A percentile compares a stretch with the other conserved stretches of the same genome.
Conservation (phyloP, 2,797 vertebrate species). For the Triplophysa bombifrons region DNA sequence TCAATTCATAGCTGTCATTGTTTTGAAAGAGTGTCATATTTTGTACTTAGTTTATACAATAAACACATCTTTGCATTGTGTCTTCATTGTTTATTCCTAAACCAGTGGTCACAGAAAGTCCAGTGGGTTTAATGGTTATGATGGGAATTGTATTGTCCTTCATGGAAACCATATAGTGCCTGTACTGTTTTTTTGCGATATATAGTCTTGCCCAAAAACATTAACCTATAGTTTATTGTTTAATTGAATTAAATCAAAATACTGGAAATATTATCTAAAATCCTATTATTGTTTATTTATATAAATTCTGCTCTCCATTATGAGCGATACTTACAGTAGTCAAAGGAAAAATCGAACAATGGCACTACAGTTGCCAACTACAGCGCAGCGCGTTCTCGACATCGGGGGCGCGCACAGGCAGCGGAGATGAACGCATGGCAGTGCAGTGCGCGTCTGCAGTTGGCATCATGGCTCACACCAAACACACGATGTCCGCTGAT, state of each 20-base stretch:
- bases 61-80: not conserved
- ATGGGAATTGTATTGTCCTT: not conserved
- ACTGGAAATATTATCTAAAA: too few relatives aligned
- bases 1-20: not conserved
- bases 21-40: not conserved
- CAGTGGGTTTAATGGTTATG: not conserved
- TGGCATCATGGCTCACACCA: constrained; percentile 68
- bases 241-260: too few relatives aligned
- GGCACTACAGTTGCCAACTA: not conserved
- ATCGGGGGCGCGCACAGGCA: constrained; percentile 21
- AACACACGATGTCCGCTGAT: constrained; percentile 56
- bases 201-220: too few relatives aligned
- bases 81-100: not conserved
- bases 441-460: not conserved
- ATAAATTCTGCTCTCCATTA: too few relatives aligned
- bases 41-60: constrained; percentile 12
- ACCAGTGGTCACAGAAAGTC: not conserved
- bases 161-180: too few relatives aligned
- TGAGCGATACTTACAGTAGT: too few relatives aligned
- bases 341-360: too few relatives aligned
- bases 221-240: too few relatives aligned
- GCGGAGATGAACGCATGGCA: not conserved
- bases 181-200: too few relatives aligned
- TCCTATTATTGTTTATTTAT: too few relatives aligned
- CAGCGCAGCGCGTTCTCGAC: not conserved